Conservation (phyloP, 1,140 invertebrate species). For the Drosophila kanapiae region DNA sequence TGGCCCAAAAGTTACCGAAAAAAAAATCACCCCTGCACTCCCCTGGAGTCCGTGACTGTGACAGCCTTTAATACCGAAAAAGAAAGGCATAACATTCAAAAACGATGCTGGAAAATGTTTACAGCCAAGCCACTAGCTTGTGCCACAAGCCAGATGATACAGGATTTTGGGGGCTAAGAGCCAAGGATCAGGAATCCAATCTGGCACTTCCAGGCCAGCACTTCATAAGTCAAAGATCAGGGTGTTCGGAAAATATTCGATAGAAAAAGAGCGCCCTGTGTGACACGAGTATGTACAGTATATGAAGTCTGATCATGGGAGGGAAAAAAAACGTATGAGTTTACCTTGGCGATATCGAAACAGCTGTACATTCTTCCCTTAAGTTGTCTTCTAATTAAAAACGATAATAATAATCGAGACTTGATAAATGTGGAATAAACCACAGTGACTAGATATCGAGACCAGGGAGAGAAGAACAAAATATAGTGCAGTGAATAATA, state of each 20-base stretch:
- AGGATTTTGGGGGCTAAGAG: constrained; percentile 2
- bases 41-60: constrained; percentile 5
- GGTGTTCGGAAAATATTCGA: neutral
- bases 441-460: too few relatives aligned
- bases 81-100: constrained; percentile 5
- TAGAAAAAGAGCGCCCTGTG: neutral
- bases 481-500: too few relatives aligned
- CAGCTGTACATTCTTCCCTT: too few relatives aligned
- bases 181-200: neutral
- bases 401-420: too few relatives aligned
- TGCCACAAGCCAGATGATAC: constrained; percentile 12
- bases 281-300: neutral
- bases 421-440: too few relatives aligned
- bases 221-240: neutral
- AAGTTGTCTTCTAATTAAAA: too few relatives aligned
- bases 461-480: too few relatives aligned
- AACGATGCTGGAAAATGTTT: constrained; percentile 16
- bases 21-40: neutral
- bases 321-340: too few relatives aligned
- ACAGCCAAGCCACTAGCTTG: constrained; percentile 16
- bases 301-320: too few relatives aligned
- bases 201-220: neutral
- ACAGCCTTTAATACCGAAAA: constrained; percentile 28
- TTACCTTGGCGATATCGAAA: too few relatives aligned
- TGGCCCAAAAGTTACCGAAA: constrained; percentile 16